Conservation (phyloP, 2,888 invertebrate species). For the Lymantria monacha region DNA sequence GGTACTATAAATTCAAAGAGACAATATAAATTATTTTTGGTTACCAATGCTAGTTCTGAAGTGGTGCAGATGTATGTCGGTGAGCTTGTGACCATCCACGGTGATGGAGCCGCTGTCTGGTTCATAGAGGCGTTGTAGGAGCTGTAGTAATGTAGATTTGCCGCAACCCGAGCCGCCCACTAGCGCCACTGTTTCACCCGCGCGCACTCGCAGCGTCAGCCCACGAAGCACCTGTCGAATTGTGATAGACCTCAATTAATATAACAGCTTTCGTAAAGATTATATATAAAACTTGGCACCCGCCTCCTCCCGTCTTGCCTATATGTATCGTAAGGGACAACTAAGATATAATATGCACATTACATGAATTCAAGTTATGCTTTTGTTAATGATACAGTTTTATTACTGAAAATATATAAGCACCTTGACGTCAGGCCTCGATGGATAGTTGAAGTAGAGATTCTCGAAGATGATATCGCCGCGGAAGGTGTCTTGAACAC, state of each 20-base stretch:
- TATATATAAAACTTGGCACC: not conserved
- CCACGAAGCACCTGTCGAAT: constrained; percentile 84
- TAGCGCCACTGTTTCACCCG: constrained; percentile 87
- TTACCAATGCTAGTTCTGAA: constrained; percentile 64
- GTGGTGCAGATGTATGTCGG: constrained; percentile 82
- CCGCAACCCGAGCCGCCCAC: constrained; percentile 90
- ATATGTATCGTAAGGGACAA: too few species aligned
- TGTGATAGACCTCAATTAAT: too few species aligned
- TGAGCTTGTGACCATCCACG: constrained; percentile 84
- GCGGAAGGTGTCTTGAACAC: constrained; percentile 71
- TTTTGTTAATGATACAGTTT: too few species aligned
- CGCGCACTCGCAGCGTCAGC: constrained; percentile 80
- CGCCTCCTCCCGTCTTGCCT: too few species aligned
- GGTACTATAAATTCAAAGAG: too few species aligned
- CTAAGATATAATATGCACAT: too few species aligned
- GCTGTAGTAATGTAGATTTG: constrained; percentile 90
- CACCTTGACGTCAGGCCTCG: constrained; percentile 87
- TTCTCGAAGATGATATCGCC: constrained; percentile 87
- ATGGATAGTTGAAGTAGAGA: constrained; percentile 90
- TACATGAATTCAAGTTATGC: too few species aligned
- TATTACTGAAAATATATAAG: too few species aligned
- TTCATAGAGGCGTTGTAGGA: constrained; percentile 88
- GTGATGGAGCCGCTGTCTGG: constrained; percentile 80
- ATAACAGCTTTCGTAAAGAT: not conserved
- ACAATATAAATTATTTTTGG: too few species aligned